These are phyloP conservation scores for Diorhabda sublineata DNA, from an alignment of 1,140 invertebrate genomes.

Conservation along the genomic window DNA sequence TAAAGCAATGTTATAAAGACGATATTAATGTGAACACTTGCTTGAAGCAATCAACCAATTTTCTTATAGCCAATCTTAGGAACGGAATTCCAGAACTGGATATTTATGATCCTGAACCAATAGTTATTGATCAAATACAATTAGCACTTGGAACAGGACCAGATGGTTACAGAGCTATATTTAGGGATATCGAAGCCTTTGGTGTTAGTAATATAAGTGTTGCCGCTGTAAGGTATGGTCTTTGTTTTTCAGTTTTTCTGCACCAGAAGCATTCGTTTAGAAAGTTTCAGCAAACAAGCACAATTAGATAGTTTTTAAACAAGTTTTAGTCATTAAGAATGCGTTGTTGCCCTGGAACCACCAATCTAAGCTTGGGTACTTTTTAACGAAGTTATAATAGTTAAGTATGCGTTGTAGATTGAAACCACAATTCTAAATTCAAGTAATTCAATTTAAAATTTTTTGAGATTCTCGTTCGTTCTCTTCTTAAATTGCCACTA, in stretches of 20 bases:
- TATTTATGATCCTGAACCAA: constrained; percentile 65
- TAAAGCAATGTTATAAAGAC: constrained; percentile 63
- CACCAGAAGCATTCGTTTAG: too few relatives aligned
- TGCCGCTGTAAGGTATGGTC: constrained; percentile 64
- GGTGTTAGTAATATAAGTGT: constrained; percentile 74
- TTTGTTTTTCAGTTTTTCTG: background rate
- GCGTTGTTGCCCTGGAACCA: too few relatives aligned
- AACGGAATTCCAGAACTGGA: constrained; percentile 62
- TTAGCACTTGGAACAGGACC: constrained; percentile 70
- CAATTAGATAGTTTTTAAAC: too few relatives aligned
- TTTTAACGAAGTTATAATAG: too few relatives aligned
- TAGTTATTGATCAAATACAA: constrained; percentile 74
- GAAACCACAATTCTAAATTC: too few relatives aligned
- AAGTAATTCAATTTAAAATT: too few relatives aligned
- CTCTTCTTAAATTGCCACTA: too few relatives aligned
- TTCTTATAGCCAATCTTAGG: constrained; percentile 62
- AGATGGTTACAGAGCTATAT: constrained; percentile 72
- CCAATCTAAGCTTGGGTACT: too few relatives aligned
- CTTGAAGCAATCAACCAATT: constrained; percentile 66
- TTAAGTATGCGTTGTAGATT: too few relatives aligned
- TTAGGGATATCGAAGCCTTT: constrained; percentile 71
- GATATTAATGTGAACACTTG: constrained; percentile 70
- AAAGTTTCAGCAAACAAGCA: too few relatives aligned
- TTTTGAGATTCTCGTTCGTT: too few relatives aligned
- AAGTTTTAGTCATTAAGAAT: too few relatives aligned